These are phyloP conservation scores for Sceloporus undulatus DNA, from an alignment of 2,113 vertebrate genomes.

Conservation along the genomic window DNA sequence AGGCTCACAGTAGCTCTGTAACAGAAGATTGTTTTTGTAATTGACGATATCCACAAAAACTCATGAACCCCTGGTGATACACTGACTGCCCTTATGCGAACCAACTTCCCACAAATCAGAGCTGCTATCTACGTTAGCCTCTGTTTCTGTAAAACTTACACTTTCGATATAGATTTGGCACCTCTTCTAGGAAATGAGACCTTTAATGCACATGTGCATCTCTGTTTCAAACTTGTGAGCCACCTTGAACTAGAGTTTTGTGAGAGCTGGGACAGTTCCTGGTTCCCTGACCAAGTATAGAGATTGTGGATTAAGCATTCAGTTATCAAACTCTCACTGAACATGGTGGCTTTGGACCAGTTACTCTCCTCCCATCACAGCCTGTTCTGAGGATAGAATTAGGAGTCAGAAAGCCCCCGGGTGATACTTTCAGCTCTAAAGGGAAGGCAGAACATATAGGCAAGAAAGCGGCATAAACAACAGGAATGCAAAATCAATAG, in stretches of 20 bases:
- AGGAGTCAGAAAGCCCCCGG: no score
- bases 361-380: background rate
- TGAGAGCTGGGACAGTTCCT: no score
- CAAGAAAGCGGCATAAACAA: no score
- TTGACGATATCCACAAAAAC: background rate
- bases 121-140: no score
- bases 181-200: background rate
- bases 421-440: background rate
- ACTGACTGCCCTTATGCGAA: background rate
- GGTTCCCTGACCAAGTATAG: no score
- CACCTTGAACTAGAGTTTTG: no score
- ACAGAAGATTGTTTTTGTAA: background rate
- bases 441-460: no score
- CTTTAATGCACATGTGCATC: background rate
- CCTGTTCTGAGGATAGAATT: background rate
- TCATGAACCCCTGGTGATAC: background rate
- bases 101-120: background rate
- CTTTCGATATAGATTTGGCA: background rate
- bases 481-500: background rate
- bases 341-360: no score
- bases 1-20: constrained; percentile 90
- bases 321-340: no score
- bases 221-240: no score
- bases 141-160: background rate
- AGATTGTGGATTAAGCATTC: no score